phyloP scores from a whole-genome alignment of 2,113 vertebrate species.

The Chamaetylas fuelleborni region DNA sequence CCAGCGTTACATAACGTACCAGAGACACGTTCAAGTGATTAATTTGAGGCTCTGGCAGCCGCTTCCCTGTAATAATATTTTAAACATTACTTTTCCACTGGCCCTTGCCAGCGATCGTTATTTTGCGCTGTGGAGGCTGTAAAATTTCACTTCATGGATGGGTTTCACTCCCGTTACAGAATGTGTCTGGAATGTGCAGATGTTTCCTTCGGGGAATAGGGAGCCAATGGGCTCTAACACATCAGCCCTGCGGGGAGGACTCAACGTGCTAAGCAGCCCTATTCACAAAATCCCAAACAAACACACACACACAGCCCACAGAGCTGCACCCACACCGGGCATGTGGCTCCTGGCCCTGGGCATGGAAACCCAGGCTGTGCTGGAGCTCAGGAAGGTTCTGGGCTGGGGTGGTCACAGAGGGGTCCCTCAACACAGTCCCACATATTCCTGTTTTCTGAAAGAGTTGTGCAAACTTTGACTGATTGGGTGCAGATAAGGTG shows the following conservation, averaged over 20 bases:
- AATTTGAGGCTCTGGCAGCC: constrained; percentile 68
- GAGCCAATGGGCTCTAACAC: constrained; percentile 64
- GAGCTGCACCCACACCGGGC: neutral
- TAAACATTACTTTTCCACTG: constrained; percentile 78
- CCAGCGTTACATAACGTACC: constrained; percentile 66
- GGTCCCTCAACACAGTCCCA: neutral
- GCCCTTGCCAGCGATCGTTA: constrained; percentile 64
- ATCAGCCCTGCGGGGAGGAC: constrained; percentile 34
- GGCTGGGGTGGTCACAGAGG: neutral
- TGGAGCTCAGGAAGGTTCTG: neutral
- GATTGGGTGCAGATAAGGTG: neutral
- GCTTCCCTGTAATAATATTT: constrained; percentile 74
- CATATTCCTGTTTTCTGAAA: neutral
- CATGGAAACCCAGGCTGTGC: accelerated
- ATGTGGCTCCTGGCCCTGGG: neutral
- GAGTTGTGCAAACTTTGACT: neutral
- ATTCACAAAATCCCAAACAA: constrained; percentile 68
- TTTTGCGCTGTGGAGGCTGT: constrained; percentile 69
- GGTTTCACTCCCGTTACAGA: constrained; percentile 85
- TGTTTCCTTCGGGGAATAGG: constrained; percentile 88
- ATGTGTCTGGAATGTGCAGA: constrained; percentile 97
- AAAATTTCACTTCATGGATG: constrained; percentile 73
- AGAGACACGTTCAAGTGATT: constrained; percentile 61
- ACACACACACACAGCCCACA: neutral
- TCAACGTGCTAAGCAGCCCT: constrained; percentile 28